phyloP scores from a whole-genome alignment of 2,888 invertebrate species.

The Cerastis leucographa region DNA sequence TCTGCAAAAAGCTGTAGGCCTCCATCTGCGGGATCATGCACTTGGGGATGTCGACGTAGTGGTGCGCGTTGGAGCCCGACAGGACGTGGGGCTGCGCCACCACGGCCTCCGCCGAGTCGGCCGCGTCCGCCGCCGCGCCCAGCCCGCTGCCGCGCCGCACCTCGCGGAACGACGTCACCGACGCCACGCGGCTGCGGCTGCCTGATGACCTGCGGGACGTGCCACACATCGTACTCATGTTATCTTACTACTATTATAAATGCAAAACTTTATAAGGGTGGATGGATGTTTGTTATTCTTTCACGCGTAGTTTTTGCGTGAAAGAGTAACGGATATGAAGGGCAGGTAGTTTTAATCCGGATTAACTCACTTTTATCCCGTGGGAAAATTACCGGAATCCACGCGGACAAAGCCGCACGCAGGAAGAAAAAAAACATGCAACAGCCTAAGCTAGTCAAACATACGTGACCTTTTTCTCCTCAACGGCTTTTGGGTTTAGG shows the following conservation, averaged over 20 bases:
- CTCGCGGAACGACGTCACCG: conserved; percentile 56
- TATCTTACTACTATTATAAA: not conserved
- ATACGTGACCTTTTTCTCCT: not conserved
- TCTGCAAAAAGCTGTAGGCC: conserved; percentile 86
- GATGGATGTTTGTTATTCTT: not conserved
- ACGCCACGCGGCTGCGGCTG: conserved; percentile 20
- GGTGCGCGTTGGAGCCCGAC: conserved; percentile 81
- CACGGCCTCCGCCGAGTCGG: conserved; percentile 37
- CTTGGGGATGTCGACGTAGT: conserved; percentile 79
- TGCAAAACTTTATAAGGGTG: no score
- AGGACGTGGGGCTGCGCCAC: conserved; percentile 76
- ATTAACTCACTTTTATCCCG: not conserved
- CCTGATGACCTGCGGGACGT: not conserved
- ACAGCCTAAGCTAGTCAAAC: not conserved
- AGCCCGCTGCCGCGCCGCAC: conserved; percentile 61
- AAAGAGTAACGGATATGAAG: no score
- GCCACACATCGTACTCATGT: not conserved
- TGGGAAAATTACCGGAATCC: not conserved
- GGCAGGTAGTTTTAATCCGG: not conserved
- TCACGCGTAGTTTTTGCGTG: no score
- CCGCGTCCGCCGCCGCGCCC: conserved; percentile 55
- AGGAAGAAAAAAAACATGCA: not conserved
- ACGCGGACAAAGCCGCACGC: not conserved
- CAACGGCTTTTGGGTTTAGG: not conserved
- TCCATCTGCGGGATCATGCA: conserved; percentile 85